Evolutionary conservation across 2,888 invertebrate species (phyloP).

Genomic region (Arenicola marina): DNA sequence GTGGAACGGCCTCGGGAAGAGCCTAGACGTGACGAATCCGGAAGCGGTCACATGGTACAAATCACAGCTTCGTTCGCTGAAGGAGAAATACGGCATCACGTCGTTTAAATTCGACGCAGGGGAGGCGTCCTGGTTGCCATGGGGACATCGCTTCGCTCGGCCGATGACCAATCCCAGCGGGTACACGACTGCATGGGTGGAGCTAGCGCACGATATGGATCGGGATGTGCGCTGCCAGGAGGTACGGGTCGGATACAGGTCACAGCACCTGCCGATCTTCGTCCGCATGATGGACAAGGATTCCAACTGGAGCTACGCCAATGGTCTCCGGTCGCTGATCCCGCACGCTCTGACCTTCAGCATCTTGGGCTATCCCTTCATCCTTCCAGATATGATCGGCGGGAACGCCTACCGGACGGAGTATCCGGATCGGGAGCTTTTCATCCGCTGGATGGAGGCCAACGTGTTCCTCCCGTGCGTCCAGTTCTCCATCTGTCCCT

Average conservation of each 20-base stretch:
- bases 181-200: constrained; percentile 40
- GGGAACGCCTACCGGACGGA: constrained; percentile 65
- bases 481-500: constrained; percentile 86
- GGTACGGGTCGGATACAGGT: constrained; percentile 79
- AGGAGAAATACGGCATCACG: constrained; percentile 73
- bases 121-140: constrained; percentile 40
- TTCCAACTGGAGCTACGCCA: constrained; percentile 80
- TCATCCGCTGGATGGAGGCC: constrained; percentile 75
- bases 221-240: constrained; percentile 66
- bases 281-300: constrained; percentile 65
- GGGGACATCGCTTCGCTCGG: constrained; percentile 27
- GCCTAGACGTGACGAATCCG: constrained; percentile 86
- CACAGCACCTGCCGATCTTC: constrained; percentile 84
- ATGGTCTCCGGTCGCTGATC: constrained; percentile 78
- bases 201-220: constrained; percentile 28
- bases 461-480: constrained; percentile 28
- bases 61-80: constrained; percentile 72
- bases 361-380: constrained; percentile 86
- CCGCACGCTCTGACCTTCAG: constrained; percentile 72
- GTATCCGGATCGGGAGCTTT: constrained; percentile 59
- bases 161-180: constrained; percentile 36
- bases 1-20: constrained; percentile 72
- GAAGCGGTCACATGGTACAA: constrained; percentile 76
- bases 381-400: constrained; percentile 92
- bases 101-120: constrained; percentile 86